Conservation (phyloP, 2,113 vertebrate species). For the Elachura formosa region DNA sequence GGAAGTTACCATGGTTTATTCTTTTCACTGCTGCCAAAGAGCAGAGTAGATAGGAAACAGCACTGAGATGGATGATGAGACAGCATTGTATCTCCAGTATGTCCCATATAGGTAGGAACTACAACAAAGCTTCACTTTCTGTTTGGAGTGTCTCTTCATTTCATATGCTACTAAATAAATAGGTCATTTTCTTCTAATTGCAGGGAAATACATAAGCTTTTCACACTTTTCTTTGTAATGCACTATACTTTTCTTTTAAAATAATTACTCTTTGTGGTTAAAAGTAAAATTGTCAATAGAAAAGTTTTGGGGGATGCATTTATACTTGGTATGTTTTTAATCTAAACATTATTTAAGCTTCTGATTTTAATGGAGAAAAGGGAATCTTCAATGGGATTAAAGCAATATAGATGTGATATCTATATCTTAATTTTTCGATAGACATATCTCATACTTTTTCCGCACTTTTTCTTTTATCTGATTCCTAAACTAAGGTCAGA, state of each 20-base stretch:
- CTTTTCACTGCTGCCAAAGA: background rate
- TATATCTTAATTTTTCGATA: background rate
- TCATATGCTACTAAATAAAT: background rate
- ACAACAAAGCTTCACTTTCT: background rate
- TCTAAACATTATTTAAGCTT: background rate
- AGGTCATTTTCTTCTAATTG: background rate
- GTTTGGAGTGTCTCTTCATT: background rate
- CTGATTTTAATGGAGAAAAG: background rate
- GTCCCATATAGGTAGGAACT: background rate
- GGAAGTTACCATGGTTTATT: background rate
- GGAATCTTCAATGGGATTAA: background rate
- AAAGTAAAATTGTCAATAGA: background rate
- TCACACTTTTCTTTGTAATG: background rate
- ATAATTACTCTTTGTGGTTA: background rate
- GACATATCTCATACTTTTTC: background rate
- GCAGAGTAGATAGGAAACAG: background rate
- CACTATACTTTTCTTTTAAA: background rate
- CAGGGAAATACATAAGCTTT: background rate
- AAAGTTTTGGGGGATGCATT: background rate
- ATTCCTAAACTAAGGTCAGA: background rate
- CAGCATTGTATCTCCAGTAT: background rate
- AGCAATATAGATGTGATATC: background rate
- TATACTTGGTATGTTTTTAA: background rate
- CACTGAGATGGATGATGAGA: fast-evolving
- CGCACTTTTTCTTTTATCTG: background rate